phyloP scores from a whole-genome alignment of 1,140 invertebrate species.

The Melitaea cinxia region DNA sequence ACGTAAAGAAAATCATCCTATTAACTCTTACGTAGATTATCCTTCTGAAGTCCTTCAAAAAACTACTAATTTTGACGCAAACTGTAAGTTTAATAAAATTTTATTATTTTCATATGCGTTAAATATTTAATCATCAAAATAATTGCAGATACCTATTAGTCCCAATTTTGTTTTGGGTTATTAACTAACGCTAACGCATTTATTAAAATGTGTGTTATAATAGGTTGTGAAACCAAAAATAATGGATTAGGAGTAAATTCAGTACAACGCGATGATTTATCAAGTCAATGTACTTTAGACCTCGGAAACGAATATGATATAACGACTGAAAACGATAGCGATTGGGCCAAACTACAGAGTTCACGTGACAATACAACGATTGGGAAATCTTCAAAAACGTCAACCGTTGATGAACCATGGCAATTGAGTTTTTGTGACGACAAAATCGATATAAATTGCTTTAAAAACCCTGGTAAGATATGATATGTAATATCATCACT shows the following conservation, averaged over 20 bases:
- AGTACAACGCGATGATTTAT: conserved; percentile 33
- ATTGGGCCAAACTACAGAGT: conserved; percentile 19
- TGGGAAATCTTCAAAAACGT: conserved; percentile 22
- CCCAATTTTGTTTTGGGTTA: too few relatives aligned
- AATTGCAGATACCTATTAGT: too few relatives aligned
- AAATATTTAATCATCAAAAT: too few relatives aligned
- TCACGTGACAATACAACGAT: conserved; percentile 12
- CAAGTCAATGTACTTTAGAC: conserved; percentile 41
- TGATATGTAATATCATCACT: too few relatives aligned
- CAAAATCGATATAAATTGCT: conserved; percentile 2
- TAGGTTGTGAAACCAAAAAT: conserved; percentile 36
- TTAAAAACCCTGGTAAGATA: conserved; percentile 12
- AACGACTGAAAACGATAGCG: background rate
- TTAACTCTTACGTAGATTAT: conserved; percentile 53
- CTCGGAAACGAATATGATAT: conserved; percentile 18
- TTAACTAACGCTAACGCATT: too few relatives aligned
- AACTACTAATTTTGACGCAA: conserved; percentile 62
- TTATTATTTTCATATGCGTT: too few relatives aligned
- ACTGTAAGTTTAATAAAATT: conserved; percentile 31
- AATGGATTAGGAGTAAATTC: conserved; percentile 34
- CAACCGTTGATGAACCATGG: conserved; percentile 18
- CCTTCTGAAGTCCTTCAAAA: conserved; percentile 62
- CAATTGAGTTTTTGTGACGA: background rate
- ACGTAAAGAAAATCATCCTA: conserved; percentile 11
- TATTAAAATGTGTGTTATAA: background rate